Conservation (phyloP, 2,113 vertebrate species). For the Chaetura pelagica region DNA sequence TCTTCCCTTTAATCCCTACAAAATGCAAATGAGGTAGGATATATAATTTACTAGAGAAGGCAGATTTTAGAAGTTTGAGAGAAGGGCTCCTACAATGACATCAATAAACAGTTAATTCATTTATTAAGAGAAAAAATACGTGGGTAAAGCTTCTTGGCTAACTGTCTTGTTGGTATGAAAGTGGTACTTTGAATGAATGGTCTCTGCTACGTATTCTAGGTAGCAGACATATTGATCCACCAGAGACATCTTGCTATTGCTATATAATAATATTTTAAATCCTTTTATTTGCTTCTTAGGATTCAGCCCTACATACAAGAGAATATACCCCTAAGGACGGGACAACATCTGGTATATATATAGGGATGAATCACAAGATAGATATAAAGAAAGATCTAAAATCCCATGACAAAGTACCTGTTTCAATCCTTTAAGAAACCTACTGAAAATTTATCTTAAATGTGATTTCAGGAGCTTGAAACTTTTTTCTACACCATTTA, state of each 20-base stretch:
- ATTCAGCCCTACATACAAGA: slow-evolving; percentile 26
- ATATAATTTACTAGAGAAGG: neutral
- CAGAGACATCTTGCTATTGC: neutral
- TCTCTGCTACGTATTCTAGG: neutral
- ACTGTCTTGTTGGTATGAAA: neutral
- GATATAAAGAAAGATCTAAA: slow-evolving; percentile 58
- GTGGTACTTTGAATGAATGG: neutral
- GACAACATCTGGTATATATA: slow-evolving; percentile 31
- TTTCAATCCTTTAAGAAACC: slow-evolving; percentile 49
- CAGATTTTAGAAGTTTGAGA: no score
- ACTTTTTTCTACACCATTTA: slow-evolving; percentile 39
- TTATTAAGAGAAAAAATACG: neutral
- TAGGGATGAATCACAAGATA: slow-evolving; percentile 16
- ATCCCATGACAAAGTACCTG: slow-evolving; percentile 39
- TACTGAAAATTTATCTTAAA: slow-evolving; percentile 53
- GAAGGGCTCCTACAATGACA: neutral
- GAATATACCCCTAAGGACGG: slow-evolving; percentile 30
- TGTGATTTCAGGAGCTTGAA: slow-evolving; percentile 33
- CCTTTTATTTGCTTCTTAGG: slow-evolving; percentile 55
- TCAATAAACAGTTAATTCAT: neutral
- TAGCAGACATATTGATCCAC: slow-evolving; percentile 14
- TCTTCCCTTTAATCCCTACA: neutral
- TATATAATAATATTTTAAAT: slow-evolving; percentile 33
- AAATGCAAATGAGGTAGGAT: neutral
- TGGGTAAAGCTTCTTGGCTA: neutral